A percentile compares a stretch with the other conserved stretches of the same genome.
These are phyloP conservation scores for Caenorhabditis wallacei DNA, from an alignment of 2,888 invertebrate genomes.

Conservation along the genomic window DNA sequence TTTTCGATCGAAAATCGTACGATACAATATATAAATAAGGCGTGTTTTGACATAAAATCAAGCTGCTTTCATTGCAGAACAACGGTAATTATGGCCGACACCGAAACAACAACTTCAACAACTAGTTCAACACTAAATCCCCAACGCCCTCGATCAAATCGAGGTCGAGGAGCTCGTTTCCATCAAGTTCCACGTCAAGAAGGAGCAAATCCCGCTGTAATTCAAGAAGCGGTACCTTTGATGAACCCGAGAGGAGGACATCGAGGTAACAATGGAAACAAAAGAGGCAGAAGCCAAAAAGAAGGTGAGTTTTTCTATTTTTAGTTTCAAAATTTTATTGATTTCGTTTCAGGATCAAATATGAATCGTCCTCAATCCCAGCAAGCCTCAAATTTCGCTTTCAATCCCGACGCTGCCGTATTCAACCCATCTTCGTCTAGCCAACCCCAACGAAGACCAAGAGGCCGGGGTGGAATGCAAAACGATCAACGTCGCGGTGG, in stretches of 20 bases:
- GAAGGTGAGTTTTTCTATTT: neutral
- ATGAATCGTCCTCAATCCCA: neutral
- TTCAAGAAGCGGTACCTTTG: slow-evolving; percentile 34
- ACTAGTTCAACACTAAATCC: slow-evolving; percentile 33
- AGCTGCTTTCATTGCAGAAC: slow-evolving; percentile 22
- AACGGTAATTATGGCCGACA: slow-evolving; percentile 64
- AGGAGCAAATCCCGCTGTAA: slow-evolving; percentile 25
- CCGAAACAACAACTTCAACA: slow-evolving; percentile 40
- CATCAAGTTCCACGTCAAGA: slow-evolving; percentile 31
- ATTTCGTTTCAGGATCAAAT: neutral
- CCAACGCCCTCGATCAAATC: slow-evolving; percentile 9
- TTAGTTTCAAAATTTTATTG: neutral
- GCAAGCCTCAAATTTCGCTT: slow-evolving; percentile 10
- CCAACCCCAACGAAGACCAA: slow-evolving; percentile 8
- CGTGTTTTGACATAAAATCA: neutral
- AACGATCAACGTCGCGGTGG: neutral
- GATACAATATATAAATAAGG: slow-evolving; percentile 40
- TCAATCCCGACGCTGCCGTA: slow-evolving; percentile 59
- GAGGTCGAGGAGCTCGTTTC: slow-evolving; percentile 39
- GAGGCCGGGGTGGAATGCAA: neutral
- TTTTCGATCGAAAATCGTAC: slow-evolving; percentile 24
- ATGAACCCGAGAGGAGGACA: slow-evolving; percentile 51
- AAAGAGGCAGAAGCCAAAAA: slow-evolving; percentile 22
- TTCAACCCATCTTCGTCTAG: slow-evolving; percentile 43
- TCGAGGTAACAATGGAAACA: slow-evolving; percentile 34